phyloP scores from a whole-genome alignment of 2,888 invertebrate species.

The Scaptomyza flava region DNA sequence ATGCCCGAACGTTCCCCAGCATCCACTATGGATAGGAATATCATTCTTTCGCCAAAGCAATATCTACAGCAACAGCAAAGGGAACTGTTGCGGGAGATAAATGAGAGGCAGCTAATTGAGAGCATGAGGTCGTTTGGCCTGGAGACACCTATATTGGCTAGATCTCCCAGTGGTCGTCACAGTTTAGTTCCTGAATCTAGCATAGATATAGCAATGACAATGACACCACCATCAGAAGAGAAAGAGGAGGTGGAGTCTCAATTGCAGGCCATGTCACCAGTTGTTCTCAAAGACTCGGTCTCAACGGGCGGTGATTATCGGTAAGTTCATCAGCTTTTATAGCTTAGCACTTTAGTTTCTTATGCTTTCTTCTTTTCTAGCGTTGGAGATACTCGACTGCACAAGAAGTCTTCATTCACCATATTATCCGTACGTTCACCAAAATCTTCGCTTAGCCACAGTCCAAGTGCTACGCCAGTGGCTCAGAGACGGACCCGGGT shows the following conservation, averaged over 20 bases:
- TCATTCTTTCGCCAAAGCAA: slow-evolving; percentile 70
- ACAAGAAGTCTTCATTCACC: slow-evolving; percentile 89
- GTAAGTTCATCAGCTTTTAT: slow-evolving; percentile 50
- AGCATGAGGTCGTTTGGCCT: slow-evolving; percentile 48
- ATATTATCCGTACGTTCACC: slow-evolving; percentile 87
- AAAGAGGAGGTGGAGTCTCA: slow-evolving; percentile 13
- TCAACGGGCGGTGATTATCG: slow-evolving; percentile 83
- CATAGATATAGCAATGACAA: slow-evolving; percentile 19
- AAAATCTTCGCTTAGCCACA: slow-evolving; percentile 85
- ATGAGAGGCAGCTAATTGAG: slow-evolving; percentile 27
- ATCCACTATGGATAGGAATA: slow-evolving; percentile 53
- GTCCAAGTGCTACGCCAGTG: slow-evolving; percentile 75
- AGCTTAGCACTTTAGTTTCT: not conserved
- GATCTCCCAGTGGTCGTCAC: slow-evolving; percentile 23
- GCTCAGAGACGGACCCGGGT: slow-evolving; percentile 13
- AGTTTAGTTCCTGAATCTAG: slow-evolving; percentile 31
- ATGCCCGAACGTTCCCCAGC: slow-evolving; percentile 66
- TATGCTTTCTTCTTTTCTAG: slow-evolving; percentile 46
- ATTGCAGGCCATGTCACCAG: slow-evolving; percentile 70
- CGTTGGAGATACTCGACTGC: slow-evolving; percentile 85
- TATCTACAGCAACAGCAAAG: slow-evolving; percentile 70
- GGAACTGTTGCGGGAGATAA: slow-evolving; percentile 19
- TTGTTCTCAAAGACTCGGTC: slow-evolving; percentile 82
- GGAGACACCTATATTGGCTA: slow-evolving; percentile 32
- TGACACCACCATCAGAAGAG: slow-evolving; percentile 1